Evolutionary conservation across 2,797 vertebrate species (phyloP).

Genomic region (Labroides dimidiatus): DNA sequence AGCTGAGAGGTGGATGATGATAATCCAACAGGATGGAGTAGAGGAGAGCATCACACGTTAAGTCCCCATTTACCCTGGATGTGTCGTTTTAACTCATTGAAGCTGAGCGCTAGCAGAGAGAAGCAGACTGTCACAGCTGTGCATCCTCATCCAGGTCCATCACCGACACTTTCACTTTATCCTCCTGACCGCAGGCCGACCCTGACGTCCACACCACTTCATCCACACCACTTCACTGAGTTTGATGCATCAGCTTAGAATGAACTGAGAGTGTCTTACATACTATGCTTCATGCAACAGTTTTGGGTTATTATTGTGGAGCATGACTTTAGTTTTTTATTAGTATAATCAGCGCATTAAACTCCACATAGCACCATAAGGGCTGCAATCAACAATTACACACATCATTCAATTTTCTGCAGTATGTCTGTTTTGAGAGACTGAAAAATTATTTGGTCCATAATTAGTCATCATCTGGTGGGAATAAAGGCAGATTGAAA

Average conservation of each 20-base stretch:
- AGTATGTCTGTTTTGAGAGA: too few relatives aligned
- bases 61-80: conserved; percentile 67
- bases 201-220: background rate
- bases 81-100: conserved; percentile 59
- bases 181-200: conserved; percentile 22
- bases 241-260: conserved; percentile 22
- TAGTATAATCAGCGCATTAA: background rate
- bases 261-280: background rate
- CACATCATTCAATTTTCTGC: background rate
- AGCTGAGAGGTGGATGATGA: conserved; percentile 54
- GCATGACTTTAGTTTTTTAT: background rate
- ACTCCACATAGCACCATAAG: background rate
- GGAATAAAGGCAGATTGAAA: background rate
- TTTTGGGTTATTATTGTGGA: background rate
- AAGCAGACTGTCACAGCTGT: conserved; percentile 54
- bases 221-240: conserved; percentile 14
- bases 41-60: conserved; percentile 63
- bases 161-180: conserved; percentile 36
- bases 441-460: background rate
- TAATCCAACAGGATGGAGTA: conserved; percentile 72
- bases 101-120: conserved; percentile 40
- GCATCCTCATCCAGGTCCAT: conserved; percentile 33
- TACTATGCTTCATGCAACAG: background rate
- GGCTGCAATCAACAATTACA: background rate
- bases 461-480: background rate